Base-by-base conservation (phyloP, 1,140 invertebrate species). In the Sminthurides bifidus region DNA sequence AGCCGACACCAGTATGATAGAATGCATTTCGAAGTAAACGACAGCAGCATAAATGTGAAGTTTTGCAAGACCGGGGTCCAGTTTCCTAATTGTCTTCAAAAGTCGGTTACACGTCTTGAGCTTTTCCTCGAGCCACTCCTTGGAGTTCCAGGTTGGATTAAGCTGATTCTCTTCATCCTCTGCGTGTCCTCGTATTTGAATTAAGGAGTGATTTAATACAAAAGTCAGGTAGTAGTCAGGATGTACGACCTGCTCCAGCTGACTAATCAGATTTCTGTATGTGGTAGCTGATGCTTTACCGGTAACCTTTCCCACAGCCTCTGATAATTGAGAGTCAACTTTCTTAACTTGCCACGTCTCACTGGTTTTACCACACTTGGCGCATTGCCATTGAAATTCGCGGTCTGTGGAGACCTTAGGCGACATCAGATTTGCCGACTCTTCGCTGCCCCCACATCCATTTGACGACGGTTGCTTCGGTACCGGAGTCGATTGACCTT, bases 151-250 rank as follows among this genome's bases (percentile, higher is more conserved):
- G 23, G 17, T 41, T 2, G 38, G 29, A 54, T 24, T 21, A 10
- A 10, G 41, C 14, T 38, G 8, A 37, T 55, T 56, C 19, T n/a
- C 14, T 3, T 29, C 45, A 0, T 29, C 40, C 3, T 52, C 49
- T 24, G 56, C 54, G 15, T 58, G 30, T 17, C 62, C 62, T 15
- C 56, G 55, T 44, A 64, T 52, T 52, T 64, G 62, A 52, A 64
- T 52, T 8, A 64, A 40, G 0, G 56, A 59, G 40, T 64, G 62
- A 44, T 55, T 64, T 0, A 61, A 43, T 17, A 64, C 50, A 24
- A 60, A 64, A 45, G 38, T 59, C 12, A 64, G 33, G 45, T 64
- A 64, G 40, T 64, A 64, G 23, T 61, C 56, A 2, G 62, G 62
- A 52, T 61, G 59, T 24, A 64, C 62, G 0, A 64, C 37, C 24